These are phyloP conservation scores for Tragopan temminckii DNA, from an alignment of 2,797 vertebrate species.

Conservation along the genomic window DNA sequence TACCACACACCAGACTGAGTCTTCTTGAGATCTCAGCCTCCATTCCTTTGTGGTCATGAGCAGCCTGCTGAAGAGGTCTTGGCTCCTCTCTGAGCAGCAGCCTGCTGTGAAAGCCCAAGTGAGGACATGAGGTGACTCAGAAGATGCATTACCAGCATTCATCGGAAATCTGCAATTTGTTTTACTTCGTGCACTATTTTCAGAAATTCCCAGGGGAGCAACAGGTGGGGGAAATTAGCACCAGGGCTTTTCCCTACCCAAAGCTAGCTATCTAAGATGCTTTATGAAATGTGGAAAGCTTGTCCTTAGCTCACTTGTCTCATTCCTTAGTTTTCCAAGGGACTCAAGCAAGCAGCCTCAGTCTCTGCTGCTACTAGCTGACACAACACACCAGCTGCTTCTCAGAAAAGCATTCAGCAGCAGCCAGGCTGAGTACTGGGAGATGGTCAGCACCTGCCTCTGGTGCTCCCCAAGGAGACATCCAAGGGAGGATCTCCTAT, in stretches of 20 bases:
- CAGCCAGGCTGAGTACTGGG: not conserved
- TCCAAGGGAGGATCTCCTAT: not conserved
- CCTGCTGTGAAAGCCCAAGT: not conserved
- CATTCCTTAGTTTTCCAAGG: not conserved
- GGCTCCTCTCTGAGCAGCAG: not conserved
- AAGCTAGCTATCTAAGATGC: not conserved
- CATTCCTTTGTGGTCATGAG: not conserved
- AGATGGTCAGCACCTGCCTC: not conserved
- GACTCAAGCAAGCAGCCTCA: not conserved
- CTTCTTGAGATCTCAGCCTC: not conserved
- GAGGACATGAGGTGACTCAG: not conserved
- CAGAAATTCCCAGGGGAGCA: not conserved
- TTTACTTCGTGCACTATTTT: not conserved
- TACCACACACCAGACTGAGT: not conserved
- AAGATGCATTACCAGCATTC: not conserved
- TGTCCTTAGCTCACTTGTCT: accelerated
- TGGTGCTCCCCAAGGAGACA: not conserved
- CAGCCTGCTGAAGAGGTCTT: not conserved
- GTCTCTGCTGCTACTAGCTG: not conserved
- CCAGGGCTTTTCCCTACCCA: not conserved
- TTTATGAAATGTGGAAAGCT: not conserved
- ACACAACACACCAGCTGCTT: not conserved
- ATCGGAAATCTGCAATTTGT: not conserved
- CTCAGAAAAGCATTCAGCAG: not conserved
- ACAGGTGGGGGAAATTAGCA: not conserved